Percentiles rank a stretch among this genome's conserved stretches.
phyloP scores from a whole-genome alignment of 2,113 vertebrate species.

The Sus scrofa region DNA sequence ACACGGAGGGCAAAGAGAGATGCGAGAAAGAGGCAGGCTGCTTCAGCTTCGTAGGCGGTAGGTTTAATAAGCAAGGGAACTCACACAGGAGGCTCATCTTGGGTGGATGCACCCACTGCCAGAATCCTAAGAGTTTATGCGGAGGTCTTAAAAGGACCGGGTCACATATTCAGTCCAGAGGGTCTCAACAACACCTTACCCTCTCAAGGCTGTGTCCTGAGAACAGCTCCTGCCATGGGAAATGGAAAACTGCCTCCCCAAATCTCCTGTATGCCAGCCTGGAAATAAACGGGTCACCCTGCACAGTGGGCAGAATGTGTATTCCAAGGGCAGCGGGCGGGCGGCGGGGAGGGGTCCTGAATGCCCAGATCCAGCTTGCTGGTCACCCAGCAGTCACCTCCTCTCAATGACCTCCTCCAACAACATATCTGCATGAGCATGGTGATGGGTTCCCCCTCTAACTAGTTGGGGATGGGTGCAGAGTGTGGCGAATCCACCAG shows the following conservation, averaged over 20 bases:
- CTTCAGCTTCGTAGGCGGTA: background rate
- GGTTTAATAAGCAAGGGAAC: background rate
- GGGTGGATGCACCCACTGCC: no score
- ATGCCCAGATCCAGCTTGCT: background rate
- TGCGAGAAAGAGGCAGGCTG: background rate
- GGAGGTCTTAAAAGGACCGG: background rate
- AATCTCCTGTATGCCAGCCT: background rate
- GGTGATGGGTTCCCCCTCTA: background rate
- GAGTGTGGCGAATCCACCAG: background rate
- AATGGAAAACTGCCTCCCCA: conserved; percentile 1
- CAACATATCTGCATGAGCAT: background rate
- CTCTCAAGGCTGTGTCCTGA: background rate
- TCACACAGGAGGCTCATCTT: background rate
- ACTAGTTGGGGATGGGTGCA: background rate
- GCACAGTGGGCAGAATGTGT: background rate
- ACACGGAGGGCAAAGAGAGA: background rate
- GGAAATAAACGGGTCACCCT: background rate
- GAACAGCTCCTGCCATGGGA: background rate
- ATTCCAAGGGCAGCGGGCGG: background rate
- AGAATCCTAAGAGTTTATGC: background rate
- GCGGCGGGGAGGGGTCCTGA: background rate
- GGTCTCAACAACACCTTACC: background rate
- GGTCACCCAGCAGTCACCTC: background rate
- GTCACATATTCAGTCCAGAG: no score
- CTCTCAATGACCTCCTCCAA: background rate